Conservation (phyloP, 2,797 vertebrate genomes). For the Craterocephalus amniculus region DNA sequence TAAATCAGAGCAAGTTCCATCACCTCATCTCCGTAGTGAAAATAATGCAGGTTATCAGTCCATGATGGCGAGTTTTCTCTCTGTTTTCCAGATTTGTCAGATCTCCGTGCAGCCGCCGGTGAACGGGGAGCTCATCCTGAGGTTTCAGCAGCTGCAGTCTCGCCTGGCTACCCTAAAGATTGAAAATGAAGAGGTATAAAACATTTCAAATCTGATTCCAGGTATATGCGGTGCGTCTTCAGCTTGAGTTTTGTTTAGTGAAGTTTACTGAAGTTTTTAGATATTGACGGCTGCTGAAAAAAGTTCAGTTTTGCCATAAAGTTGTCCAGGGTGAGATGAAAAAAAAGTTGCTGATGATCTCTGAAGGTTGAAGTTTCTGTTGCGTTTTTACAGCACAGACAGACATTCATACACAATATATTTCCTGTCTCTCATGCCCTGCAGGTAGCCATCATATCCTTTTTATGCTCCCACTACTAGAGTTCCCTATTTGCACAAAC, state of each 20-base stretch:
- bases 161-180: conserved; percentile 95
- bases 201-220: neutral
- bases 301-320: conserved; percentile 59
- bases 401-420: conserved; percentile 15
- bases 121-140: conserved; percentile 93
- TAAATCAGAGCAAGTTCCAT: neutral
- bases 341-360: conserved; percentile 36
- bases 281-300: conserved; percentile 18
- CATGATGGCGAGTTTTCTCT: conserved; percentile 1
- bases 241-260: neutral
- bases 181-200: conserved; percentile 95
- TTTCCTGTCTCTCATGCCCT: conserved; percentile 43
- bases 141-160: conserved; percentile 97
- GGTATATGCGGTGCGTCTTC: neutral
- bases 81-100: conserved; percentile 88
- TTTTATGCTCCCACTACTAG: conserved; percentile 39
- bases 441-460: conserved; percentile 58
- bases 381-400: conserved; percentile 13
- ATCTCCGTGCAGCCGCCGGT: conserved; percentile 94
- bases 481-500: conserved; percentile 50
- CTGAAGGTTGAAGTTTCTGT: conserved; percentile 35
- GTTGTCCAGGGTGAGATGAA: conserved; percentile 50
- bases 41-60: conserved; percentile 8
- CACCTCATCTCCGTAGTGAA: neutral
- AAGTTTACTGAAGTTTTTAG: conserved; percentile 3